Percentiles rank a stretch among this genome's conserved stretches.
Evolutionary conservation across 2,113 vertebrate species (phyloP).

Genomic region (Phoenicopterus ruber): DNA sequence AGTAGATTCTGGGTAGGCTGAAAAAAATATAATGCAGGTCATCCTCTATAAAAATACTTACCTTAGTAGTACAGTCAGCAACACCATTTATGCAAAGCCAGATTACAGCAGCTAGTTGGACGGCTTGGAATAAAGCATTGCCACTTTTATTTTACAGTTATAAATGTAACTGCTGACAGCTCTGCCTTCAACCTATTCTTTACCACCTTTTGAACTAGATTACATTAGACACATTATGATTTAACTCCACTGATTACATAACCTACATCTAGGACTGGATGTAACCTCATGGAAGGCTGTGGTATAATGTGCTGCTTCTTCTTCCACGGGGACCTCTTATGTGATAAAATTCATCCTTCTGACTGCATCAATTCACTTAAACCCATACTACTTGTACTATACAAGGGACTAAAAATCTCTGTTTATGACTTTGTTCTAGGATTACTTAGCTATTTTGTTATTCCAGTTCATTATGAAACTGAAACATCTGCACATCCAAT

Average conservation of each 20-base stretch:
- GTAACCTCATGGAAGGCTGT: background rate
- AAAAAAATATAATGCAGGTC: background rate
- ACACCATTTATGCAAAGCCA: background rate
- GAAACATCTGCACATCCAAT: background rate
- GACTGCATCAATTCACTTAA: background rate
- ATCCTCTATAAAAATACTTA: background rate
- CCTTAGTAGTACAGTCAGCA: background rate
- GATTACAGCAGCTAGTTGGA: background rate
- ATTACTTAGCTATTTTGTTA: background rate
- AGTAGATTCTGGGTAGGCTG: background rate
- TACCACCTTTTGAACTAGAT: background rate
- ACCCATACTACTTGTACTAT: background rate
- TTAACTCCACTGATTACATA: background rate
- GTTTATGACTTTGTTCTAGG: background rate
- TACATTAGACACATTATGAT: background rate
- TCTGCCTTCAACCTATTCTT: background rate
- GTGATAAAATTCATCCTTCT: background rate
- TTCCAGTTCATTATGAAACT: background rate
- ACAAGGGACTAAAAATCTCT: background rate
- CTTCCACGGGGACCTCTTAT: background rate
- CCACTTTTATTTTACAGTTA: background rate
- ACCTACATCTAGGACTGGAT: rapidly evolving
- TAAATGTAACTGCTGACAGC: background rate
- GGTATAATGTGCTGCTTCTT: background rate
- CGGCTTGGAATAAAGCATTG: background rate